A percentile compares a stretch with the other conserved stretches of the same genome.
Conservation (phyloP, 2,888 invertebrate genomes). For the Amphipyra berbera region DNA sequence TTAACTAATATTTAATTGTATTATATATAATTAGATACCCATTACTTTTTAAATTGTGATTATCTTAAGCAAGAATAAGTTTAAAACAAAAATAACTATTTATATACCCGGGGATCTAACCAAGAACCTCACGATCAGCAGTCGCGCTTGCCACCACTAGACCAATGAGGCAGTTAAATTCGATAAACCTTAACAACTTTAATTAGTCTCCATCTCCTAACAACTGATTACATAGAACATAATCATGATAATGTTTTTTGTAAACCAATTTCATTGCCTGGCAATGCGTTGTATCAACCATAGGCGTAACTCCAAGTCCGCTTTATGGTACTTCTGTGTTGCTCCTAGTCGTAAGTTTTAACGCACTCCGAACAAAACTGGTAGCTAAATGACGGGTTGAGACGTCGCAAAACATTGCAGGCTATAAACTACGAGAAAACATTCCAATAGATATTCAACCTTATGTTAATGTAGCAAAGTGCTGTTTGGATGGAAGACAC, state of each 20-base stretch:
- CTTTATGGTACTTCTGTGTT: constrained; percentile 58
- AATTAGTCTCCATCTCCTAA: no score
- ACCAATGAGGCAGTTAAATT: no score
- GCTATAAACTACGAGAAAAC: constrained; percentile 62
- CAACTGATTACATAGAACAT: neutral
- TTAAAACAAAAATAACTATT: no score
- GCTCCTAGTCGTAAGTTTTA: constrained; percentile 64
- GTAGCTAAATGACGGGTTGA: constrained; percentile 72
- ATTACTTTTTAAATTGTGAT: no score
- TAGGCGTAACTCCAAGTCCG: constrained; percentile 48
- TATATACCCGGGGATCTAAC: no score
- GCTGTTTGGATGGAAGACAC: constrained; percentile 38
- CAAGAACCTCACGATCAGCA: no score
- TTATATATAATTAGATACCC: no score
- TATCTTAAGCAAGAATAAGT: no score
- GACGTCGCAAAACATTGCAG: constrained; percentile 68
- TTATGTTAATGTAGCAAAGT: constrained; percentile 46
- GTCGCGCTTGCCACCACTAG: no score
- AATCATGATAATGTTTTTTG: constrained; percentile 30
- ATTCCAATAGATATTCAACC: constrained; percentile 49
- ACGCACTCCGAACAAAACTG: constrained; percentile 69
- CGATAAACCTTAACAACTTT: no score
- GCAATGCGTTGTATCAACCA: constrained; percentile 30
- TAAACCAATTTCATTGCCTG: constrained; percentile 25
- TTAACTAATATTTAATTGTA: no score